Evolutionary conservation across 2,797 vertebrate species (phyloP), one percentile per base, ranked within the genome.

Genomic region (Acanthopagrus latus): DNA sequence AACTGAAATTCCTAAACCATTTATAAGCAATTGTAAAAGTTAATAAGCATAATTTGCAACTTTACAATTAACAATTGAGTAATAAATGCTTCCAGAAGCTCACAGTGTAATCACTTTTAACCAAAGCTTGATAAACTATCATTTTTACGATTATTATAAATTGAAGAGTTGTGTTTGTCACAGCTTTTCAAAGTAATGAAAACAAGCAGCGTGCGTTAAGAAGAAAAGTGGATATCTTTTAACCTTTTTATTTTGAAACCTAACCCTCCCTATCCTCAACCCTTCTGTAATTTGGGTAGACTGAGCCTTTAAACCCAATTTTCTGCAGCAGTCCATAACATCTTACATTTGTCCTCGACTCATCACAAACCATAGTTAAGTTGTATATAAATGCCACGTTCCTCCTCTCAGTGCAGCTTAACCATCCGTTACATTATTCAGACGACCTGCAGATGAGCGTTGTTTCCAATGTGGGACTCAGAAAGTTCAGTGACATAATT

Each of bases 391-490:
- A 51, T 33, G 3, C 6, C 4, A 2, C 18, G n/a, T n/a, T 59
- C 33, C 5, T 43, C 38, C 20, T 46, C 10, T 52, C 9, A 18
- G 21, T 10, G 12, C 2, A 43, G n/a, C 5, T 7, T 17, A 23
- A 54, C 9, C 8, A 12, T 0, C 16, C 0, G 6, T 25, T 66
- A 41, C 18, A 23, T 14, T 7, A 67, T 44, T 55, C 18, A 5
- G 51, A 18, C 17, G 23, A 7, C 16, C 27, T 55, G 21, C 5
- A 23, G 13, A 20, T 27, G 5, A 64, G 20, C 8, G 0, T 54
- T 21, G 38, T 54, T 69, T 70, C 60, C 48, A 47, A 7, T 56
- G 58, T 44, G 23, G 6, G n/a, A 66, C 57, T 27, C 18, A 29
- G 7, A 54, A 12, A 33, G 25, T 43, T 56, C 16, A 62, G 27